Evolutionary conservation across 2,888 invertebrate genomes (phyloP).

Genomic region (Galeruca laticollis): DNA sequence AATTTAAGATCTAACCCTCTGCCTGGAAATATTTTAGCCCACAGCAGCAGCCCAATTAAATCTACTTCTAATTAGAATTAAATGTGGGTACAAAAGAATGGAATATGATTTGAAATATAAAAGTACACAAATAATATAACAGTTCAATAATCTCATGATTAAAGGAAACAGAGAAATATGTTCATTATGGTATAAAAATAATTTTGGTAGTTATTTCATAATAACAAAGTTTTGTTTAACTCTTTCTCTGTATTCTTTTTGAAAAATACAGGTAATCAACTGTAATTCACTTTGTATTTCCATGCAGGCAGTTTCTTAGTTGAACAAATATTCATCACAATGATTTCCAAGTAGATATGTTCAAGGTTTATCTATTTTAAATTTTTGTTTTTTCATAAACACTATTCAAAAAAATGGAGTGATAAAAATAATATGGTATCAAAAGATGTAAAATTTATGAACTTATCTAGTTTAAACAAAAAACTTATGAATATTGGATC

Average conservation of each 20-base stretch:
- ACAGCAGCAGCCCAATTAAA: not conserved
- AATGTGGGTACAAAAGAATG: not conserved
- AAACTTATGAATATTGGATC: not conserved
- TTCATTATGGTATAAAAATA: not conserved
- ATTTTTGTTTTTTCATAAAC: too few relatives aligned
- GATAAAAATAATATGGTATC: too few relatives aligned
- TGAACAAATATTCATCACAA: not conserved
- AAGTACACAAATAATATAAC: not conserved
- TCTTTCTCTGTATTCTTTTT: not conserved
- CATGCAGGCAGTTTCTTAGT: conserved; percentile 5
- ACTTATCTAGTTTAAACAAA: too few relatives aligned
- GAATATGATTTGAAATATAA: not conserved
- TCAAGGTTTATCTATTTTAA: too few relatives aligned
- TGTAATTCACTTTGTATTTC: not conserved
- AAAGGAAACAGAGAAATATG: conserved; percentile 1
- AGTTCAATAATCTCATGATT: not conserved
- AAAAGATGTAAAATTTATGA: too few relatives aligned
- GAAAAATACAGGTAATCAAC: not conserved
- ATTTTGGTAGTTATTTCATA: not conserved
- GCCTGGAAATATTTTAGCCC: not conserved
- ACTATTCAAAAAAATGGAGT: too few relatives aligned
- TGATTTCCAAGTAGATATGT: not conserved
- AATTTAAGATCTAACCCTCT: not conserved
- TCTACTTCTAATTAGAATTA: not conserved
- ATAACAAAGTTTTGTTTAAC: not conserved